phyloP scores from a whole-genome alignment of 2,888 invertebrate species.

The Latrodectus hesperus region DNA sequence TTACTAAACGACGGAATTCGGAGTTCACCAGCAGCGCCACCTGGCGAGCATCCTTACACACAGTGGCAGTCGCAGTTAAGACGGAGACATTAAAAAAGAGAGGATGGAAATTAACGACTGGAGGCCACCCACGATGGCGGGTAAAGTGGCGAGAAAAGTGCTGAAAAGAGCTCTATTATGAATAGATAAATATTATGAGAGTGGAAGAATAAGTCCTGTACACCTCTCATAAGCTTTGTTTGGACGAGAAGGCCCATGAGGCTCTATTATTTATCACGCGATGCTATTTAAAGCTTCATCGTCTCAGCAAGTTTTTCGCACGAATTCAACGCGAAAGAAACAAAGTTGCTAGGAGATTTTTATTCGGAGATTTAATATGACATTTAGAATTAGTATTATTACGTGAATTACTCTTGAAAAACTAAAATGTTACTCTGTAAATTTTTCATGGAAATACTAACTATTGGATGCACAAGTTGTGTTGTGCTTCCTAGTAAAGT shows the following conservation, averaged over 20 bases:
- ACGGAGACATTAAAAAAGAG: conserved; percentile 11
- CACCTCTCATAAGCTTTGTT: conserved; percentile 1
- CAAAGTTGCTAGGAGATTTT: no score
- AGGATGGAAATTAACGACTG: conserved; percentile 34
- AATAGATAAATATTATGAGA: conserved; percentile 18
- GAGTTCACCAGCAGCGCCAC: conserved; percentile 37
- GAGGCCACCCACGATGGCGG: conserved; percentile 51
- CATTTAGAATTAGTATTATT: no score
- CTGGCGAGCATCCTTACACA: conserved; percentile 26
- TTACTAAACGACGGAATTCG: conserved; percentile 18
- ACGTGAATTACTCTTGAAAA: no score
- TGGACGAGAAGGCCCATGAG: background rate
- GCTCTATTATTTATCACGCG: background rate
- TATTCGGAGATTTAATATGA: no score
- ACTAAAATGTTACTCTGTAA: no score
- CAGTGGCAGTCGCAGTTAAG: conserved; percentile 45
- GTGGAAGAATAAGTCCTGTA: background rate
- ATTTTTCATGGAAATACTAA: no score
- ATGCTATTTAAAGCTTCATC: background rate
- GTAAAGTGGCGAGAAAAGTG: conserved; percentile 22
- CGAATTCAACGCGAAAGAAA: background rate
- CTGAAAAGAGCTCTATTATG: conserved; percentile 40
- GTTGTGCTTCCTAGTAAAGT: no score
- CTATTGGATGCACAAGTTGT: no score
- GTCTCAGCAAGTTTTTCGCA: background rate